A percentile compares a stretch with the other conserved stretches of the same genome.
Conservation (phyloP, 2,797 vertebrate genomes). For the Sternarchorhynchus goeldii region DNA sequence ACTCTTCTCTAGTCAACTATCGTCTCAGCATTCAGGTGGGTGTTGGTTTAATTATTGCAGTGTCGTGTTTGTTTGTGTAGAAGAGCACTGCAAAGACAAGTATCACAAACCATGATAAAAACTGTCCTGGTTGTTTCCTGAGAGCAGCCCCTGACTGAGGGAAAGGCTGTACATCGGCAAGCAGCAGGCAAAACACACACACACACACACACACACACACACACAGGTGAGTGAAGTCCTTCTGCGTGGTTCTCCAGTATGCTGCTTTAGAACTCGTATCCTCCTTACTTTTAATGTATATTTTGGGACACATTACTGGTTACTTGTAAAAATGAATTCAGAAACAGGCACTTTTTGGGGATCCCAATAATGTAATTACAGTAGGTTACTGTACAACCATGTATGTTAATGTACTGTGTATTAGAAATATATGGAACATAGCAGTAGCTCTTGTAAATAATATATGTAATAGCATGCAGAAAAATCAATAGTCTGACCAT, state of each 20-base stretch:
- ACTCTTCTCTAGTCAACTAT: no score
- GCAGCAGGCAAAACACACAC: not conserved
- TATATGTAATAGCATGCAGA: slow-evolving; percentile 41
- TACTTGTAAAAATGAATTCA: no score
- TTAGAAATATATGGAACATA: no score
- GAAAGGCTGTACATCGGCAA: not conserved
- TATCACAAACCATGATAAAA: not conserved
- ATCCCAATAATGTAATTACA: no score
- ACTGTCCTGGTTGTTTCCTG: not conserved
- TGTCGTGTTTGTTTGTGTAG: not conserved
- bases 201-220: not conserved
- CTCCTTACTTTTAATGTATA: no score
- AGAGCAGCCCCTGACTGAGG: not conserved
- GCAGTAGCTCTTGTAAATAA: slow-evolving; percentile 43
- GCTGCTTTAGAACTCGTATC: not conserved
- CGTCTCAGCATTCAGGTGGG: not conserved
- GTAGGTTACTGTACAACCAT: no score
- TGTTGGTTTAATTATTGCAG: not conserved
- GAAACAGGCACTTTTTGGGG: no score
- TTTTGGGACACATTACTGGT: no score
- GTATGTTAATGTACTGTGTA: no score
- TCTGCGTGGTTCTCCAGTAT: not conserved
- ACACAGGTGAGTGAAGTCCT: not conserved
- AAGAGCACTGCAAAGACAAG: no score
- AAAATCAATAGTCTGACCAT: slow-evolving; percentile 48